Conservation (phyloP, 2,888 invertebrate species). For the Synergus gifuensis region DNA sequence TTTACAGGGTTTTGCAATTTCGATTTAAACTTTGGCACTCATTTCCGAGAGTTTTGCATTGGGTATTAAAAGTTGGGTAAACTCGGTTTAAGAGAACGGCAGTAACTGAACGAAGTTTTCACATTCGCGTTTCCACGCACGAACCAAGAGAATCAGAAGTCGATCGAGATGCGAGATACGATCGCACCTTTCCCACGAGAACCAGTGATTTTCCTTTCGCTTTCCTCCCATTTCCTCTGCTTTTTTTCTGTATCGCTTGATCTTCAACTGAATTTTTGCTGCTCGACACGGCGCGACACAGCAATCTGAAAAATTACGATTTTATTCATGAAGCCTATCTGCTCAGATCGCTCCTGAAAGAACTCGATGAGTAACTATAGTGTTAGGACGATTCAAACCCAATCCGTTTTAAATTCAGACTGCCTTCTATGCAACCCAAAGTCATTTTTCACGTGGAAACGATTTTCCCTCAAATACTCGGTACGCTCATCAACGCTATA, state of each 20-base stretch:
- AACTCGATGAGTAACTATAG: constrained; percentile 52
- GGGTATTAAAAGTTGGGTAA: constrained; percentile 37
- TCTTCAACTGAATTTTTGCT: constrained; percentile 58
- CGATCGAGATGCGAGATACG: constrained; percentile 46
- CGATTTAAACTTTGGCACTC: constrained; percentile 37
- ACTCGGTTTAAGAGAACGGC: constrained; percentile 38
- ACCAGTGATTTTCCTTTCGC: constrained; percentile 54
- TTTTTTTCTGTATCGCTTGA: constrained; percentile 59
- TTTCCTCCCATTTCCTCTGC: constrained; percentile 48
- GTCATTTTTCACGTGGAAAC: constrained; percentile 53
- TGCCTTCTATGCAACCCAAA: constrained; percentile 42
- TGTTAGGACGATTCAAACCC: constrained; percentile 60
- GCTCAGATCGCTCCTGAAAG: constrained; percentile 64
- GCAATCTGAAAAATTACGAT: constrained; percentile 73
- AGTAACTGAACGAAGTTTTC: constrained; percentile 29
- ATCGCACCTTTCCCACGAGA: constrained; percentile 54
- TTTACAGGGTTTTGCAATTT: constrained; percentile 32
- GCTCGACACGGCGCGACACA: constrained; percentile 59
- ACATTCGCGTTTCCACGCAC: constrained; percentile 37
- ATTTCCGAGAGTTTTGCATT: constrained; percentile 17
- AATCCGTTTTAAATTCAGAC: constrained; percentile 58
- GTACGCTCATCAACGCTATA: constrained; percentile 19
- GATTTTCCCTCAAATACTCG: constrained; percentile 34
- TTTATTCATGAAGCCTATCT: constrained; percentile 74
- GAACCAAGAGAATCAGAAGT: constrained; percentile 32